Conservation (phyloP, 2,888 invertebrate genomes). For the Cactoblastis cactorum region DNA sequence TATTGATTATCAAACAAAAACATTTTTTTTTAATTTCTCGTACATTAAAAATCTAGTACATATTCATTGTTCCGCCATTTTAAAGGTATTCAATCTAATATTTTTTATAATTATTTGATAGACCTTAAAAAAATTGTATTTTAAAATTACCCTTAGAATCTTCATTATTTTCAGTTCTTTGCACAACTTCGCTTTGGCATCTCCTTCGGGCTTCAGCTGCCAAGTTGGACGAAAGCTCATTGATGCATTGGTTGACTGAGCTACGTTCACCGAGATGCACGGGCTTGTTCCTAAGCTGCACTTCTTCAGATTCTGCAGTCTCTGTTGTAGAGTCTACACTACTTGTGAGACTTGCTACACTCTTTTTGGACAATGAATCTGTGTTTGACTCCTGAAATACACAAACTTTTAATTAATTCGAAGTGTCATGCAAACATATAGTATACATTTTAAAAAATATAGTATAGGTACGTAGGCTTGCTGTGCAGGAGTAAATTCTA, state of each 20-base stretch:
- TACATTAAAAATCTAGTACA: too few species aligned
- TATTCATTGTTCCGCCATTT: too few species aligned
- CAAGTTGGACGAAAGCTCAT: conserved; percentile 82
- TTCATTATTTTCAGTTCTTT: conserved; percentile 61
- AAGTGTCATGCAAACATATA: too few species aligned
- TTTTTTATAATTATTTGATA: too few species aligned
- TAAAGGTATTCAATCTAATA: too few species aligned
- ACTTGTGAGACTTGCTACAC: conserved; percentile 49
- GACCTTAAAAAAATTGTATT: not conserved
- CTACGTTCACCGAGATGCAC: conserved; percentile 60
- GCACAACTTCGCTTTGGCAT: conserved; percentile 74
- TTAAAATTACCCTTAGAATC: conserved; percentile 48
- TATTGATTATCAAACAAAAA: too few species aligned
- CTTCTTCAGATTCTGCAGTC: conserved; percentile 55
- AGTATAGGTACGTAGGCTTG: too few species aligned
- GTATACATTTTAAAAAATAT: too few species aligned
- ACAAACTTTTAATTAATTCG: too few species aligned
- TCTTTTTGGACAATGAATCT: conserved; percentile 62
- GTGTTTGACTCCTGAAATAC: conserved; percentile 52
- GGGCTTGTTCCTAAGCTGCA: conserved; percentile 61
- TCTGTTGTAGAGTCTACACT: conserved; percentile 59
- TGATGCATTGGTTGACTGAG: conserved; percentile 84
- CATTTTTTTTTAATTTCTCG: too few species aligned
- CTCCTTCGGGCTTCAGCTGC: conserved; percentile 65
- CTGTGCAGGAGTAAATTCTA: too few species aligned